Evolutionary conservation across 2,888 invertebrate genomes (phyloP), one percentile per base, ranked within the genome.

Genomic region (Hirtodrosophila alboralis): DNA sequence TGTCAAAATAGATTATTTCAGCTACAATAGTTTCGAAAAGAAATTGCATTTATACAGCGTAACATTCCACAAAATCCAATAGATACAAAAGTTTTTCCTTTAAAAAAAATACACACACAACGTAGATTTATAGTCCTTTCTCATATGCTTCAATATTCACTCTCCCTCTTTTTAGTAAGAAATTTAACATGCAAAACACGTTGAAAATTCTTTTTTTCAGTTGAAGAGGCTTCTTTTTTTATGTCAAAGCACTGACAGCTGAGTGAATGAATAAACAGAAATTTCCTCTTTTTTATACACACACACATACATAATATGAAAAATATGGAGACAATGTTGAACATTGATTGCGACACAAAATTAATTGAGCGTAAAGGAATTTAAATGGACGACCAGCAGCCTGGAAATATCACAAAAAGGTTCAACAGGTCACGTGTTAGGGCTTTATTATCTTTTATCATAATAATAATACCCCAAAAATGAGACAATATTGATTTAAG

Each of bases 341-440:
- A 63, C 47, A 67, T 69, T 66, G 80, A 83, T 59, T 73, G 61
- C 52, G 67, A 60, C 53, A 59, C 33, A 34, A 70, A 65, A 36
- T 70, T 83, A 85, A 83, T 85, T 85, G 86, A 83, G 66, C 49
- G 70, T 44, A 85, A 79, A 40, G 49, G 41, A 41, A 44, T 43
- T 54, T 41, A 26, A 33, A 16, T 34, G 49, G 9, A 16, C 60
- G n/a, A n/a, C n/a, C n/a, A 72, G 34, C 41, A 59, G 27, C 27
- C 43, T 54, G 60, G 38, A 66, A 60, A 38, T 62, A 13, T 18
- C 45, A n/a, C 31, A 31, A 21, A 41, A 7, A 28, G 40, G 36
- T 43, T 78, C 48, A 60, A 60, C 59, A 70, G 54, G 78, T 75
- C 56, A 44, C 18, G 2, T 8, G 2, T 28, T n/a, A 21, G n/a